These are phyloP conservation scores for Drosophila simulans DNA, from an alignment of 1,140 invertebrate genomes.

Conservation along the genomic window DNA sequence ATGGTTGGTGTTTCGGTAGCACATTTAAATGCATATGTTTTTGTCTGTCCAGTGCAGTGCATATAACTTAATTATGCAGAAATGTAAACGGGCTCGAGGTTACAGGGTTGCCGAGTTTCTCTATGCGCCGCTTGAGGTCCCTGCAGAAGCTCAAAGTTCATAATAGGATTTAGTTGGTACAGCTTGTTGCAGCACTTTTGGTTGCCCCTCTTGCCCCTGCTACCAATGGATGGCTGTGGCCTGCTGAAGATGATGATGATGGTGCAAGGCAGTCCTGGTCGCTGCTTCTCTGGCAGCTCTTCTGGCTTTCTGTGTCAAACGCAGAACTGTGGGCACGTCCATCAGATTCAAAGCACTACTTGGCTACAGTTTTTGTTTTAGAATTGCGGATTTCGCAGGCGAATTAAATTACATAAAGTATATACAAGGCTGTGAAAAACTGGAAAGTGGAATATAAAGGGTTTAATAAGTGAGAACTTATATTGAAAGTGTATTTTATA, in stretches of 20 bases:
- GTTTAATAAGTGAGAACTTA: too few species aligned
- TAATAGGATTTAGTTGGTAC: conserved; percentile 79
- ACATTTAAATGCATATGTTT: conserved; percentile 32
- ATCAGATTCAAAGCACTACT: background rate
- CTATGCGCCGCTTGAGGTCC: conserved; percentile 73
- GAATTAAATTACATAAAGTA: background rate
- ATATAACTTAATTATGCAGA: conserved; percentile 81
- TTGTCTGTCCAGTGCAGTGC: conserved; percentile 49
- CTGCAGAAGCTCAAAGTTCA: conserved; percentile 79
- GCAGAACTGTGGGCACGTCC: conserved; percentile 31
- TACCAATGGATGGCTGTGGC: conserved; percentile 28
- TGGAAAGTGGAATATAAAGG: too few species aligned
- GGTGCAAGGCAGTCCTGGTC: conserved; percentile 56
- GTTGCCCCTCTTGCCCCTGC: conserved; percentile 36
- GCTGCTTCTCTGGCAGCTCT: background rate
- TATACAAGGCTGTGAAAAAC: too few species aligned
- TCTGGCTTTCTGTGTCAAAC: conserved; percentile 18
- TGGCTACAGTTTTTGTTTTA: background rate
- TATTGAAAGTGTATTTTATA: too few species aligned
- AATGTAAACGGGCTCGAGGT: conserved; percentile 64
- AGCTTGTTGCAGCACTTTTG: conserved; percentile 58
- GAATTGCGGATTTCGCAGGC: background rate
- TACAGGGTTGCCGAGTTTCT: conserved; percentile 38
- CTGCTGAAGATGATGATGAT: conserved; percentile 65
- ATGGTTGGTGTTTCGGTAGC: background rate